A percentile compares a stretch with the other conserved stretches of the same genome.
Conservation (phyloP, 2,888 invertebrate genomes). For the Rhagophthalmus giganteus region DNA sequence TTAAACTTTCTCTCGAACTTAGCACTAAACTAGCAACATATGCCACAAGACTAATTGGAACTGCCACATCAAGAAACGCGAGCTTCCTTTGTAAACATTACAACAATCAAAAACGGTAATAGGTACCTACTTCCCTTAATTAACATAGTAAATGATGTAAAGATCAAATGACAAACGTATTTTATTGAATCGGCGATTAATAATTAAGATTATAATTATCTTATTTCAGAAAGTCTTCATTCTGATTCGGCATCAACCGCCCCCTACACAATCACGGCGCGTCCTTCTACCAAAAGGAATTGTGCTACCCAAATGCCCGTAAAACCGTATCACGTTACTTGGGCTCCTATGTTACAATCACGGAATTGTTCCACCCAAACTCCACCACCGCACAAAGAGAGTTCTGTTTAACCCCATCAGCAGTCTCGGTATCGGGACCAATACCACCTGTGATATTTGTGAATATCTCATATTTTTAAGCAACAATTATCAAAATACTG, state of each 20-base stretch:
- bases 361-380: conserved; percentile 55
- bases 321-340: conserved; percentile 56
- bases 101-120: too few species aligned
- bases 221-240: conserved; percentile 46
- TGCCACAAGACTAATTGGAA: too few species aligned
- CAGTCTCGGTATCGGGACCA: conserved; percentile 56
- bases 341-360: conserved; percentile 55
- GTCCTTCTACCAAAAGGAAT: conserved; percentile 53
- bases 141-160: too few species aligned
- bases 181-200: too few species aligned
- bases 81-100: too few species aligned
- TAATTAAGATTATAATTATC: not conserved
- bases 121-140: too few species aligned
- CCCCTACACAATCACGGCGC: conserved; percentile 54
- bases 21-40: too few species aligned
- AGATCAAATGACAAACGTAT: too few species aligned
- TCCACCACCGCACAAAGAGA: conserved; percentile 55
- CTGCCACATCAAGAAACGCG: too few species aligned
- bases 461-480: conserved; percentile 56
- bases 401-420: conserved; percentile 53
- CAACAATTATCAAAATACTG: conserved; percentile 50
- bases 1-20: too few species aligned
- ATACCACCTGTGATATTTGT: conserved; percentile 58
- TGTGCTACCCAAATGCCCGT: conserved; percentile 56
- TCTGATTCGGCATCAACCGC: conserved; percentile 46